phyloP scores from a whole-genome alignment of 2,797 vertebrate species.

The Leptatherina wallacei region DNA sequence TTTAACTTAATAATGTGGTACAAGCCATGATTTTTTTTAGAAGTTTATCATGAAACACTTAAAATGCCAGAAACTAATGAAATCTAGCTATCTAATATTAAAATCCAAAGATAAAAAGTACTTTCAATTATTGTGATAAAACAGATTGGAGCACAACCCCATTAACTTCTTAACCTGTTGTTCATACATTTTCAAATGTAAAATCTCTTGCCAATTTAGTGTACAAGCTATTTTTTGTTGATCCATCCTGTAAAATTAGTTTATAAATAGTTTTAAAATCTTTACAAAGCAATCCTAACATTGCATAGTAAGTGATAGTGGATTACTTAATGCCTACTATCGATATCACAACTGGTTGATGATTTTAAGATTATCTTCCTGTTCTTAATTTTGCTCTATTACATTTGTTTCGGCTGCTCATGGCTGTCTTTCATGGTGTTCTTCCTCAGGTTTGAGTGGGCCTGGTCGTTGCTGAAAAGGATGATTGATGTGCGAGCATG shows the following conservation, averaged over 20 bases:
- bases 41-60: too few species aligned
- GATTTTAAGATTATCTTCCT: neutral
- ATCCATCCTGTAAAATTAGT: neutral
- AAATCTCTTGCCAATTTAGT: neutral
- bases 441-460: conserved; percentile 52
- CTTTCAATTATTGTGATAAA: too few species aligned
- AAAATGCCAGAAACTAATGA: neutral
- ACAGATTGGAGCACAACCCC: neutral
- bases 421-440: neutral
- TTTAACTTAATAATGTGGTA: neutral
- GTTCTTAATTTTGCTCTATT: neutral
- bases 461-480: conserved; percentile 49
- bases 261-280: neutral
- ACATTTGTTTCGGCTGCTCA: neutral
- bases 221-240: neutral
- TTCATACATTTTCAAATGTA: neutral
- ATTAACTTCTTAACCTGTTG: neutral
- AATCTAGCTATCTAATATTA: neutral
- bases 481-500: conserved; percentile 95
- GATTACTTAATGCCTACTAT: neutral
- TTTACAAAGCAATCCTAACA: neutral
- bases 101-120: neutral
- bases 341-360: neutral
- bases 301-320: neutral
- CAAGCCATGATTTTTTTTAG: neutral